phyloP scores from a whole-genome alignment of 1,140 invertebrate genomes.

The Scaptomyza pallida region DNA sequence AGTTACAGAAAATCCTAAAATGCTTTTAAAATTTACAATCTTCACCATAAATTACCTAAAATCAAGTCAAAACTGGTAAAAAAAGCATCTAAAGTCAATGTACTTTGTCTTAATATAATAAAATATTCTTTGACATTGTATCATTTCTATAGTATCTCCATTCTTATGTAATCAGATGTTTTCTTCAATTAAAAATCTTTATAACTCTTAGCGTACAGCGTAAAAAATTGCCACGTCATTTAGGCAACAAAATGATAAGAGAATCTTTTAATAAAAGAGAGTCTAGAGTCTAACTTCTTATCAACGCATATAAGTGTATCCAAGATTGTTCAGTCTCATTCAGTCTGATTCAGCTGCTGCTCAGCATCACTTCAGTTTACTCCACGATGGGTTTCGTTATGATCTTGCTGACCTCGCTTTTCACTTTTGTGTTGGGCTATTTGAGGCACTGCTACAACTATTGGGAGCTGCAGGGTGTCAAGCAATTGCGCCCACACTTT shows the following conservation, averaged over 20 bases:
- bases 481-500: conserved; percentile 38
- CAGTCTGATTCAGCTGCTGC: neutral
- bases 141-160: no score
- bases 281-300: conserved; percentile 1
- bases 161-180: neutral
- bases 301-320: conserved; percentile 9
- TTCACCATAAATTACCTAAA: no score
- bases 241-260: conserved; percentile 7
- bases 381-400: conserved; percentile 16
- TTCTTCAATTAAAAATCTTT: neutral
- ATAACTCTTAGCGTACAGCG: neutral
- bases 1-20: no score
- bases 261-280: neutral
- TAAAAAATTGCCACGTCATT: neutral
- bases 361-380: neutral
- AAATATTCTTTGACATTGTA: no score
- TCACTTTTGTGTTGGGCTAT: conserved; percentile 30
- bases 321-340: neutral
- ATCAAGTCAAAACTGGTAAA: no score
- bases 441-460: conserved; percentile 35
- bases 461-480: conserved; percentile 39
- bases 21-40: no score
- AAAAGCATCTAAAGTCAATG: no score
- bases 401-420: conserved; percentile 9
- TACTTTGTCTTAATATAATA: no score